Conservation (phyloP, 2,888 invertebrate species). For the Mellilla xanthometata region DNA sequence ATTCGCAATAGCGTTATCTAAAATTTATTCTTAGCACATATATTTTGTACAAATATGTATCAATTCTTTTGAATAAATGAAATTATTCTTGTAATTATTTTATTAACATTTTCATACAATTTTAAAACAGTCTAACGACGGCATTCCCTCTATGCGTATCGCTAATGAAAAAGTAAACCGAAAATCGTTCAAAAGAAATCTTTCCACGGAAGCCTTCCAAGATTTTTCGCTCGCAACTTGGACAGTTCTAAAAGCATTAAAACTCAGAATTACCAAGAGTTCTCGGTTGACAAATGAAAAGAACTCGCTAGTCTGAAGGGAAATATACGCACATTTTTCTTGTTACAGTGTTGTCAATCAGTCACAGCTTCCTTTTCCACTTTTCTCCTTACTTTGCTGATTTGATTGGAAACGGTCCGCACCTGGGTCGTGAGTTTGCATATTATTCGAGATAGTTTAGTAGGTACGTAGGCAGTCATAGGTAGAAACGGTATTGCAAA, state of each 20-base stretch:
- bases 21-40: too few relatives aligned
- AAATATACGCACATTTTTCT: constrained; percentile 52
- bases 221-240: constrained; percentile 15
- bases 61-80: too few relatives aligned
- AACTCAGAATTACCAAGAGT: constrained; percentile 23
- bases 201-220: constrained; percentile 1
- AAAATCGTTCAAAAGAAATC: constrained; percentile 1
- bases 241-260: constrained; percentile 22
- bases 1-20: too few relatives aligned
- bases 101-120: too few relatives aligned
- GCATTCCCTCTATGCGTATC: too few relatives aligned
- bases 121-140: too few relatives aligned
- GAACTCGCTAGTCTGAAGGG: constrained; percentile 49
- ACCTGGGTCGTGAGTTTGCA: constrained; percentile 58
- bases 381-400: constrained; percentile 59
- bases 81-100: too few relatives aligned
- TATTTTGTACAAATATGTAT: too few relatives aligned
- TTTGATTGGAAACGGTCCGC: constrained; percentile 78
- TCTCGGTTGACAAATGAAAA: constrained; percentile 49
- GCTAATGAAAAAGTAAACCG: too few relatives aligned
- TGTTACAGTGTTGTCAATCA: constrained; percentile 64
- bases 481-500: constrained; percentile 6
- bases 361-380: constrained; percentile 62
- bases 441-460: constrained; percentile 23
- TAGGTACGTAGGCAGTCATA: background rate